Percentiles rank a stretch among this genome's conserved stretches.
Evolutionary conservation across 2,113 vertebrate genomes (phyloP).

Genomic region (Caranx ignobilis): DNA sequence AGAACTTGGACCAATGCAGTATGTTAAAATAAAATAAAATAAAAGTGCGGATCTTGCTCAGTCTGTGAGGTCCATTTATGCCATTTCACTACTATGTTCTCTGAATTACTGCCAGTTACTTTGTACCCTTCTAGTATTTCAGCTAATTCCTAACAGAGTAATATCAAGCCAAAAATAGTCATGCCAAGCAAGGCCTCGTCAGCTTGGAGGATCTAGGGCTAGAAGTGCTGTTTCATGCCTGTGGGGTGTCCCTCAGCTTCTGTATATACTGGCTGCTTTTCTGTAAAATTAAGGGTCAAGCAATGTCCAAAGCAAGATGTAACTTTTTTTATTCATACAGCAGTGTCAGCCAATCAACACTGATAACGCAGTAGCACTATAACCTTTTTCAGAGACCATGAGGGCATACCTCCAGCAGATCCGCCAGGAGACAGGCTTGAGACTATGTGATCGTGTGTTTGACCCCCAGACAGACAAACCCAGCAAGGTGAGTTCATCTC

Average conservation of each 20-base stretch:
- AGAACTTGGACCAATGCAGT: neutral
- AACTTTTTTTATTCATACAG: neutral
- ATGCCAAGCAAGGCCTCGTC: neutral
- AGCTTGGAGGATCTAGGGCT: neutral
- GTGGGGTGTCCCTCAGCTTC: neutral
- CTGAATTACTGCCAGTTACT: slow-evolving; percentile 5
- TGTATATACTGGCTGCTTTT: neutral
- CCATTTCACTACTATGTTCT: neutral
- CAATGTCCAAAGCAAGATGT: neutral
- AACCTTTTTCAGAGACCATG: slow-evolving; percentile 90
- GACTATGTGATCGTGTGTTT: slow-evolving; percentile 97
- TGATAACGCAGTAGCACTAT: neutral
- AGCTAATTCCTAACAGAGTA: neutral
- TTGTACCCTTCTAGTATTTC: slow-evolving; percentile 19
- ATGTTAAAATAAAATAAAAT: neutral
- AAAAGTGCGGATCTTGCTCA: neutral
- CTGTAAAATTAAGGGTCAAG: neutral
- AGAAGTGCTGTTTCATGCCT: slow-evolving; percentile 20
- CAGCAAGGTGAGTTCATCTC: slow-evolving; percentile 90
- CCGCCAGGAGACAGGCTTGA: slow-evolving; percentile 94
- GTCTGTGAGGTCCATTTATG: neutral
- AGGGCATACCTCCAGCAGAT: slow-evolving; percentile 97
- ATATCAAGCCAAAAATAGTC: slow-evolving; percentile 33
- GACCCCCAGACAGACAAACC: slow-evolving; percentile 98
- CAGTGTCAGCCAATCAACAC: neutral